These are phyloP conservation scores for Pelodytes ibericus DNA, from an alignment of 2,797 vertebrate species.

Conservation along the genomic window DNA sequence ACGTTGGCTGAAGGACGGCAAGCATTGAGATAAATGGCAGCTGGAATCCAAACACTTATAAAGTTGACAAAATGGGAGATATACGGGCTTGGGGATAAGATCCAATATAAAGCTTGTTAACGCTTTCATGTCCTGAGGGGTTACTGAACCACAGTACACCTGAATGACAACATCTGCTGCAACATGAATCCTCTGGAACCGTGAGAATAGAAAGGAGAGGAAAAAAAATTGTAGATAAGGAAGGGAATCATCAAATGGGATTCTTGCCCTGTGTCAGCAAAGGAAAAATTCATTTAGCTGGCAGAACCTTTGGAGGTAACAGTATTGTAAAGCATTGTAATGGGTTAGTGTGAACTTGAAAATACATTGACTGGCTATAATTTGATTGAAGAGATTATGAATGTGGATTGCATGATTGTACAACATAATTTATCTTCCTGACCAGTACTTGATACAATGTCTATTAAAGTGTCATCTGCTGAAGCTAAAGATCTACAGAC, in stretches of 20 bases:
- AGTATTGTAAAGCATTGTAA: slow-evolving; percentile 60
- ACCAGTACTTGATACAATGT: slow-evolving; percentile 67
- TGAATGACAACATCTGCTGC: slow-evolving; percentile 57
- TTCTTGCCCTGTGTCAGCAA: slow-evolving; percentile 43
- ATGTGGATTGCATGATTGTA: slow-evolving; percentile 63
- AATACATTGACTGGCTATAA: slow-evolving; percentile 67
- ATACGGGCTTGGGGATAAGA: slow-evolving; percentile 36
- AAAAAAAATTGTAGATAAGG: slow-evolving; percentile 22
- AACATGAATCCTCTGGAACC: slow-evolving; percentile 58
- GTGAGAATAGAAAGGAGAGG: slow-evolving; percentile 50
- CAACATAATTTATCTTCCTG: slow-evolving; percentile 70
- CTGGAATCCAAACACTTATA: slow-evolving; percentile 48
- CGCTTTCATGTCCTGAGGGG: slow-evolving; percentile 36
- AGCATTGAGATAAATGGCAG: slow-evolving; percentile 14
- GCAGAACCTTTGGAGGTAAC: slow-evolving; percentile 49
- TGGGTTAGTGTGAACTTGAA: slow-evolving; percentile 67
- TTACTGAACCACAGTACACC: slow-evolving; percentile 40
- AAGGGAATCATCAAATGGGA: slow-evolving; percentile 61
- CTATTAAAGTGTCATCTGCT: slow-evolving; percentile 66
- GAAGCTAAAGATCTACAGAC: slow-evolving; percentile 65
- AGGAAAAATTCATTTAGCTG: slow-evolving; percentile 55
- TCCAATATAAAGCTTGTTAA: slow-evolving; percentile 3
- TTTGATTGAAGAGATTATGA: slow-evolving; percentile 67
- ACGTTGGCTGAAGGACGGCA: background rate
- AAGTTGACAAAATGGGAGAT: slow-evolving; percentile 47